A percentile compares a stretch with the other conserved stretches of the same genome.
phyloP scores from a whole-genome alignment of 2,113 vertebrate genomes.

The Poeciliopsis occidentalis region DNA sequence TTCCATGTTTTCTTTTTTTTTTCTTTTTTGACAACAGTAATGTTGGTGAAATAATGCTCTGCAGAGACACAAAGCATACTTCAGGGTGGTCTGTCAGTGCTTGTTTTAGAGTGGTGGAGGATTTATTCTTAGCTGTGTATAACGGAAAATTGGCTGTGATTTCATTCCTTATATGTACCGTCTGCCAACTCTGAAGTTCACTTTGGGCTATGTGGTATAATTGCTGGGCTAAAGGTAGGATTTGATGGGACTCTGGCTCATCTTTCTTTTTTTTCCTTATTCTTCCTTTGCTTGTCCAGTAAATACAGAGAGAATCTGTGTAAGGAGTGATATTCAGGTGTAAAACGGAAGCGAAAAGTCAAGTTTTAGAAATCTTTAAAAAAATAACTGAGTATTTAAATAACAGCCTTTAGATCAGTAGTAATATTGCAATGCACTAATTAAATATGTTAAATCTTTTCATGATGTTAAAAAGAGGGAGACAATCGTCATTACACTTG shows the following conservation, averaged over 20 bases:
- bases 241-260: slow-evolving; percentile 1
- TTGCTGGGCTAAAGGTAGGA: slow-evolving; percentile 9
- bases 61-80: slow-evolving; percentile 34
- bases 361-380: too few relatives aligned
- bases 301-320: not conserved
- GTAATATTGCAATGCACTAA: too few relatives aligned
- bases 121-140: slow-evolving; percentile 8
- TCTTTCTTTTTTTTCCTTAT: not conserved
- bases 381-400: too few relatives aligned
- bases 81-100: slow-evolving; percentile 39
- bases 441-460: too few relatives aligned
- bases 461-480: too few relatives aligned
- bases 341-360: too few relatives aligned
- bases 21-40: slow-evolving; percentile 23
- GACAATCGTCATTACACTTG: too few relatives aligned
- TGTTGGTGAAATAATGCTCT: slow-evolving; percentile 26
- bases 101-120: slow-evolving; percentile 15
- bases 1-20: not conserved
- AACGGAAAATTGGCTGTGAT: slow-evolving; percentile 22
- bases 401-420: too few relatives aligned
- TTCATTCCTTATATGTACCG: slow-evolving; percentile 6
- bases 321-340: not conserved
- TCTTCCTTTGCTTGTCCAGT: not conserved
- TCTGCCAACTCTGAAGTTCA: slow-evolving; percentile 2
- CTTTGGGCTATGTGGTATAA: slow-evolving; percentile 15